Percentiles rank a stretch among this genome's conserved stretches.
phyloP scores from a whole-genome alignment of 1,140 invertebrate genomes.

The Meloidogyne chitwoodi region DNA sequence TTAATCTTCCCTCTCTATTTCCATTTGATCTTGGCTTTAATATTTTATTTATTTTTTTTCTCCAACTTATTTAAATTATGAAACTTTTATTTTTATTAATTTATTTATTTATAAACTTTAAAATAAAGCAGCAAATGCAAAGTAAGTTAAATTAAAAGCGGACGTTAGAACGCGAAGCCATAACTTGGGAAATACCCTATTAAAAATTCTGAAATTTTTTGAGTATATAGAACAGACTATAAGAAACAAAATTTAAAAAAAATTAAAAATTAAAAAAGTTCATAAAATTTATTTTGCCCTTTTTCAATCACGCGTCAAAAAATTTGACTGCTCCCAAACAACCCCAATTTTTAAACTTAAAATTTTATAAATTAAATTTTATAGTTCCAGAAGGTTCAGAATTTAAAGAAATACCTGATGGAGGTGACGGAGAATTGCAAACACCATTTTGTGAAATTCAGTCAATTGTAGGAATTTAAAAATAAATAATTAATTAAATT shows the following conservation, averaged over 20 bases:
- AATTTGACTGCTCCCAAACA: too few relatives aligned
- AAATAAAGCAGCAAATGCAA: neutral
- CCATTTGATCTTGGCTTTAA: too few relatives aligned
- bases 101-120: neutral
- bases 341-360: neutral
- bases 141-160: neutral
- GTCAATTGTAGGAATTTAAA: neutral
- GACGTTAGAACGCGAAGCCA: too few relatives aligned
- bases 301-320: too few relatives aligned
- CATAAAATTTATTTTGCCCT: too few relatives aligned
- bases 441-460: neutral
- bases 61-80: neutral
- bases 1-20: too few relatives aligned
- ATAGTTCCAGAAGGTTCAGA: neutral
- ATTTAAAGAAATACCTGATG: neutral
- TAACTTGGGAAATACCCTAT: too few relatives aligned
- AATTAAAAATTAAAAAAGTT: too few relatives aligned
- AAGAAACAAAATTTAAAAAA: too few relatives aligned
- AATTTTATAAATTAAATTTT: neutral
- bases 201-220: too few relatives aligned
- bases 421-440: neutral
- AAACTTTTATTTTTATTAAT: neutral
- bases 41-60: too few relatives aligned
- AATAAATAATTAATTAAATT: neutral
- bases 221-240: too few relatives aligned